Evolutionary conservation across 30 jellyfish, hydroid and myxozoan genomes (phyloP).

Genomic region (Chrysaora quinquecirrha): DNA sequence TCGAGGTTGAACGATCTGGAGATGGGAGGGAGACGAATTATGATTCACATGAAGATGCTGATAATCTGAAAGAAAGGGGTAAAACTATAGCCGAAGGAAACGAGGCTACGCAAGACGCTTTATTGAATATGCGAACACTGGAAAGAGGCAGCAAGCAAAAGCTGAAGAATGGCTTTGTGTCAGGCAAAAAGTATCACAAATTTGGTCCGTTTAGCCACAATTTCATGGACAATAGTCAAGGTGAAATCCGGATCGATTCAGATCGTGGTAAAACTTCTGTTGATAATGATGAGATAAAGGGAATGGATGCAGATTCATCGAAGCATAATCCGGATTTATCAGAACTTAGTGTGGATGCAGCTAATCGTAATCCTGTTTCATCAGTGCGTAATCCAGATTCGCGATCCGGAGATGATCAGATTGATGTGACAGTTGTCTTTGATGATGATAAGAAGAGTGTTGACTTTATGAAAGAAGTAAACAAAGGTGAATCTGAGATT

Average conservation of each 20-base stretch:
- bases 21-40: slow-evolving; percentile 34
- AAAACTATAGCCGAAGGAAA: not conserved
- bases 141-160: not conserved
- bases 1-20: slow-evolving; percentile 58
- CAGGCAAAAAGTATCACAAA: not conserved
- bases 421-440: slow-evolving; percentile 75
- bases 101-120: slow-evolving; percentile 15
- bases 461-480: slow-evolving; percentile 35
- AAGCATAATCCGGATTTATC: not conserved
- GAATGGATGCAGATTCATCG: slow-evolving; percentile 21
- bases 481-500: not conserved
- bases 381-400: slow-evolving; percentile 3
- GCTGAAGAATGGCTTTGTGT: slow-evolving; percentile 5
- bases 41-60: not conserved
- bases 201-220: slow-evolving; percentile 21
- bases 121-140: slow-evolving; percentile 37
- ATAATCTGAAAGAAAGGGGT: slow-evolving; percentile 4
- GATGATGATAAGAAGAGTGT: slow-evolving; percentile 48
- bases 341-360: not conserved
- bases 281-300: not conserved
- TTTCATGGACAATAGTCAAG: slow-evolving; percentile 10
- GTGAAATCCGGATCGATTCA: slow-evolving; percentile 4
- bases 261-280: not conserved
- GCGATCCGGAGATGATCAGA: slow-evolving; percentile 31
- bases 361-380: not conserved